Conservation (phyloP, 2,797 vertebrate genomes). For the Euthynnus affinis region DNA sequence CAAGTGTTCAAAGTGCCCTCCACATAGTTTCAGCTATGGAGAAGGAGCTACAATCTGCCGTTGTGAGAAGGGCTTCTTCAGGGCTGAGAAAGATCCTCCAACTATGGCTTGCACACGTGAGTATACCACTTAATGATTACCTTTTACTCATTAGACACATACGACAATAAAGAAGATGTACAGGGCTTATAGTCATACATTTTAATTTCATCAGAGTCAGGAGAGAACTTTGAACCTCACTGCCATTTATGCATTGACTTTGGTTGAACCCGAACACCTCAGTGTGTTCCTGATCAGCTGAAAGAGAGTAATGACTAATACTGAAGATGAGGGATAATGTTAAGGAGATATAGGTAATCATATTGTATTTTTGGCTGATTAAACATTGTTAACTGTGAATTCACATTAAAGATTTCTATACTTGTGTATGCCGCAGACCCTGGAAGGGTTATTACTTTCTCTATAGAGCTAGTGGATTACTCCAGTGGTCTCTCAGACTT, state of each 20-base stretch:
- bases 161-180: not conserved
- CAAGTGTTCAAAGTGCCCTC: slow-evolving; percentile 96
- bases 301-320: not conserved
- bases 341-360: not conserved
- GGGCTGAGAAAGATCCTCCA: slow-evolving; percentile 94
- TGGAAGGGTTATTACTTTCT: slow-evolving; percentile 51
- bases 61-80: slow-evolving; percentile 94
- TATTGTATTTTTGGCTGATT: not conserved
- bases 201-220: slow-evolving; percentile 1
- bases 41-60: slow-evolving; percentile 91
- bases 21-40: slow-evolving; percentile 90
- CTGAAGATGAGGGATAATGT: not conserved
- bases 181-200: not conserved
- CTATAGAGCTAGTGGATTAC: slow-evolving; percentile 48
- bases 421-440: slow-evolving; percentile 26
- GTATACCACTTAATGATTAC: slow-evolving; percentile 41
- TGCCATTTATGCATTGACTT: not conserved
- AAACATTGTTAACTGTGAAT: slow-evolving; percentile 32
- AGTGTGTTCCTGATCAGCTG: not conserved
- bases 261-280: not conserved
- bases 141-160: not conserved
- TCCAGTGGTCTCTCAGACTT: slow-evolving; percentile 51
- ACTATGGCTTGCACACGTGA: slow-evolving; percentile 96
- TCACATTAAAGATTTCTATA: slow-evolving; percentile 31
- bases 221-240: slow-evolving; percentile 7